These are phyloP conservation scores for Leucania comma DNA, from an alignment of 2,888 invertebrate genomes.

Conservation along the genomic window DNA sequence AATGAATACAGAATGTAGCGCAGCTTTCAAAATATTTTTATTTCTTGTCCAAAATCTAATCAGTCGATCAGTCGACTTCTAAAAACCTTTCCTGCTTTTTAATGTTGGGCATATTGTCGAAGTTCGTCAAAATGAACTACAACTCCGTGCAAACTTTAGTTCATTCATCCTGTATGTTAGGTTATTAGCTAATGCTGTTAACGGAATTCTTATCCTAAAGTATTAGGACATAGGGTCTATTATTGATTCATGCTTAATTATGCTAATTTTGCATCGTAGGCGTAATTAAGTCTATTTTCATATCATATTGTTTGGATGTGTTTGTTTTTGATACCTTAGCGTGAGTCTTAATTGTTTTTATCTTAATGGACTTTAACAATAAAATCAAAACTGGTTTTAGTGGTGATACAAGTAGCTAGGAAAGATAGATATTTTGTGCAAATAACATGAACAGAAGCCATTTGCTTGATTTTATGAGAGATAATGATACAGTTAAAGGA, in stretches of 20 bases:
- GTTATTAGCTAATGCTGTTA: conserved; percentile 31
- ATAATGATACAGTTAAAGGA: conserved; percentile 18
- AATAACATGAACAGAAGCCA: conserved; percentile 41
- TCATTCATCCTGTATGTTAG: conserved; percentile 47
- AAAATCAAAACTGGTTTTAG: conserved; percentile 33
- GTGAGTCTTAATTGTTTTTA: conserved; percentile 46
- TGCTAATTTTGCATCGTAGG: conserved; percentile 32
- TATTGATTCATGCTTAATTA: conserved; percentile 29
- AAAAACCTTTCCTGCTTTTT: not conserved
- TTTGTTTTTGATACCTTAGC: conserved; percentile 29
- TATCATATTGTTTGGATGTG: conserved; percentile 48
- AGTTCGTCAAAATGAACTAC: not conserved
- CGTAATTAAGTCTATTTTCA: conserved; percentile 55
- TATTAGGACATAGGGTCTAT: conserved; percentile 18
- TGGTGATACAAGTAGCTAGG: conserved; percentile 5
- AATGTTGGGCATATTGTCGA: not conserved
- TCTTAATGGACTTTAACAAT: conserved; percentile 55
- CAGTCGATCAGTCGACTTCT: no score
- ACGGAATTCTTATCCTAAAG: conserved; percentile 39
- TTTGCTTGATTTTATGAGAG: conserved; percentile 3
- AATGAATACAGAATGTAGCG: no score
- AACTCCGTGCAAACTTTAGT: not conserved
- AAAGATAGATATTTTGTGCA: conserved; percentile 25
- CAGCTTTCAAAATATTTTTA: not conserved
- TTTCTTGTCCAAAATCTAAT: not conserved